phyloP scores from a whole-genome alignment of 2,888 invertebrate species.

The Creontiades dilutus region DNA sequence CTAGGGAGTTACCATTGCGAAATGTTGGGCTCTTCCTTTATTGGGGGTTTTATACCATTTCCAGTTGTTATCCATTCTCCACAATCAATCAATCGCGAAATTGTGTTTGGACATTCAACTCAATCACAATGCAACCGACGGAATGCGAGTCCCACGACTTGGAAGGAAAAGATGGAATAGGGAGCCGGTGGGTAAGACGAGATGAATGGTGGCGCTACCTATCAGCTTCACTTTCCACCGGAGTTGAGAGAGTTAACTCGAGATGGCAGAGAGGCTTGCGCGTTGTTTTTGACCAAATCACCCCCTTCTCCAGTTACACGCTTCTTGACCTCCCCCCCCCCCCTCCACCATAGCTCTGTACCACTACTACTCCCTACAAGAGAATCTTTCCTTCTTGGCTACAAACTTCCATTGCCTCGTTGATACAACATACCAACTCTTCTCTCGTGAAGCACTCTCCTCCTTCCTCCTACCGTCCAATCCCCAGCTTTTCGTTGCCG shows the following conservation, averaged over 20 bases:
- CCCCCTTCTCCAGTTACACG: conserved; percentile 19
- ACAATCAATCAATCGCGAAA: no score
- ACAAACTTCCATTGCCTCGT: conserved; percentile 14
- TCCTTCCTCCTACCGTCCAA: no score
- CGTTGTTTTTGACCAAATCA: conserved; percentile 38
- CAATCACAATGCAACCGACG: neutral
- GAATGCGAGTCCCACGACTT: neutral
- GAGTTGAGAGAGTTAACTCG: neutral
- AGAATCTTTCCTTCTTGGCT: neutral
- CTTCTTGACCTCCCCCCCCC: neutral
- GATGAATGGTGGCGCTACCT: conserved; percentile 9
- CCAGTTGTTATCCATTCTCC: no score
- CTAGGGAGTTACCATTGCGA: no score
- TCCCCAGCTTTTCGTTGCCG: no score
- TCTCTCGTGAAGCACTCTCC: neutral
- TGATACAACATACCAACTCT: conserved; percentile 22
- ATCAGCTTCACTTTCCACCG: conserved; percentile 32
- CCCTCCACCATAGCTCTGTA: neutral
- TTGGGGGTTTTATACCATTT: no score
- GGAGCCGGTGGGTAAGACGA: conserved; percentile 4
- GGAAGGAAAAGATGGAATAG: neutral
- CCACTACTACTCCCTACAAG: neutral
- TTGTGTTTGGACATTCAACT: neutral
- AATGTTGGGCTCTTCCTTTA: no score
- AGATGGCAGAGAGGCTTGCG: conserved; percentile 34